phyloP scores from a whole-genome alignment of 2,797 vertebrate species.

The Loriculus beryllinus region DNA sequence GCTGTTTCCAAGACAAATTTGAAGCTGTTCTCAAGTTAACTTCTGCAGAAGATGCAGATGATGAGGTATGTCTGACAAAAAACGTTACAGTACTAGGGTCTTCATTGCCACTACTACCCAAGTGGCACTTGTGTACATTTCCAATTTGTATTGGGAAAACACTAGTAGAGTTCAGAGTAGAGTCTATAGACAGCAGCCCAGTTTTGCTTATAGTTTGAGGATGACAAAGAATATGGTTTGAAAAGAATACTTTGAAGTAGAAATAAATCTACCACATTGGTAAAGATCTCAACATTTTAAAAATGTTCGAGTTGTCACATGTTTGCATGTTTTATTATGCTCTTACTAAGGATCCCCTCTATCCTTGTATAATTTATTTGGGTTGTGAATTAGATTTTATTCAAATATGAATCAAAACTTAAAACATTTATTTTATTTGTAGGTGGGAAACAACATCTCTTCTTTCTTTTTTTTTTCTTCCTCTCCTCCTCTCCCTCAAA shows the following conservation, averaged over 20 bases:
- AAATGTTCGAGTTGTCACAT: not conserved
- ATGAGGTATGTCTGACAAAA: constrained; percentile 80
- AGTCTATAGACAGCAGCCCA: not conserved
- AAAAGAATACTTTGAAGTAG: not conserved
- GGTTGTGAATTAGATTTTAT: not conserved
- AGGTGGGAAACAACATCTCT: not conserved
- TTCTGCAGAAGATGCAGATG: constrained; percentile 66
- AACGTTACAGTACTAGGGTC: not conserved
- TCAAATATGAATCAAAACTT: not conserved
- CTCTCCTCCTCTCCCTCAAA: not conserved
- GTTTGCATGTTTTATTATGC: not conserved
- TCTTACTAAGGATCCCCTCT: not conserved
- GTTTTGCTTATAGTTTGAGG: not conserved
- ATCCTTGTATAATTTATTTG: not conserved
- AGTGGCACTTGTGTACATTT: not conserved
- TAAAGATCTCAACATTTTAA: not conserved
- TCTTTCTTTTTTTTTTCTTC: no score
- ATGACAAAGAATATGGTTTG: not conserved
- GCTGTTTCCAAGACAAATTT: constrained; percentile 82
- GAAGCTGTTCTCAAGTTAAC: constrained; percentile 81
- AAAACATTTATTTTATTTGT: not conserved
- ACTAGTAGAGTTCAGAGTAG: not conserved
- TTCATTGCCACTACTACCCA: not conserved
- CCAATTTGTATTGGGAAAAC: not conserved
- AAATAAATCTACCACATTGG: not conserved